phyloP scores from a whole-genome alignment of 2,113 vertebrate genomes.

The Tenrec ecaudatus region DNA sequence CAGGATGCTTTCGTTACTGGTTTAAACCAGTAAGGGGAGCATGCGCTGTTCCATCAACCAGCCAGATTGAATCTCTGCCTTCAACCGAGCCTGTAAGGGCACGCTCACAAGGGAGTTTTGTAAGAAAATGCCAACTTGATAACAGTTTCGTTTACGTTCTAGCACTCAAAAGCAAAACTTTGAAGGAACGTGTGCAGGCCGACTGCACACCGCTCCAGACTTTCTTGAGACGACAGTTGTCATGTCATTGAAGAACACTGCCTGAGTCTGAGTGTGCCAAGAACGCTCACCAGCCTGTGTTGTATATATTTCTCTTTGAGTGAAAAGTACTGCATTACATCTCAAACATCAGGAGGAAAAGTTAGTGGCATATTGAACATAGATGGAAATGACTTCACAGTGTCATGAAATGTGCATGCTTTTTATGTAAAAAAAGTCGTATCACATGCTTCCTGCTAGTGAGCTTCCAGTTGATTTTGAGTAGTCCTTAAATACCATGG shows the following conservation, averaged over 20 bases:
- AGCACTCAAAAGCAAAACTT: slow-evolving; percentile 62
- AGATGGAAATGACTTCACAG: slow-evolving; percentile 42
- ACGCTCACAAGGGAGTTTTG: slow-evolving; percentile 24
- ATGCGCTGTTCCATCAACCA: slow-evolving; percentile 20
- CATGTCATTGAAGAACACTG: slow-evolving; percentile 49
- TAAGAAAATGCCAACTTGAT: background rate
- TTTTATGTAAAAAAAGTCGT: slow-evolving; percentile 40
- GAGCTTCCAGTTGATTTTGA: slow-evolving; percentile 56
- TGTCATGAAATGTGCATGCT: slow-evolving; percentile 41
- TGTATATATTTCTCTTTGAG: slow-evolving; percentile 77
- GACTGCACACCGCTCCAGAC: slow-evolving; percentile 51
- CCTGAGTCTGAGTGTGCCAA: slow-evolving; percentile 66
- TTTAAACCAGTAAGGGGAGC: background rate
- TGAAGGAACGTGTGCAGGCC: slow-evolving; percentile 15
- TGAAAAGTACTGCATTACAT: slow-evolving; percentile 74
- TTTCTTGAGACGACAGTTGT: background rate
- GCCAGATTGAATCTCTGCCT: slow-evolving; percentile 38
- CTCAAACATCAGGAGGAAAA: slow-evolving; percentile 67
- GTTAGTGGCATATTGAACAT: slow-evolving; percentile 67
- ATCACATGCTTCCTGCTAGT: slow-evolving; percentile 12
- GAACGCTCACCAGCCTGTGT: slow-evolving; percentile 77
- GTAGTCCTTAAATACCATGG: background rate
- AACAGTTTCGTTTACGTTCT: slow-evolving; percentile 61
- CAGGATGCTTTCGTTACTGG: background rate
- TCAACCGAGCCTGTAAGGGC: slow-evolving; percentile 55